A percentile compares a stretch with the other conserved stretches of the same genome.
phyloP scores from a whole-genome alignment of 2,797 vertebrate genomes.

The Telmatherina bonti region DNA sequence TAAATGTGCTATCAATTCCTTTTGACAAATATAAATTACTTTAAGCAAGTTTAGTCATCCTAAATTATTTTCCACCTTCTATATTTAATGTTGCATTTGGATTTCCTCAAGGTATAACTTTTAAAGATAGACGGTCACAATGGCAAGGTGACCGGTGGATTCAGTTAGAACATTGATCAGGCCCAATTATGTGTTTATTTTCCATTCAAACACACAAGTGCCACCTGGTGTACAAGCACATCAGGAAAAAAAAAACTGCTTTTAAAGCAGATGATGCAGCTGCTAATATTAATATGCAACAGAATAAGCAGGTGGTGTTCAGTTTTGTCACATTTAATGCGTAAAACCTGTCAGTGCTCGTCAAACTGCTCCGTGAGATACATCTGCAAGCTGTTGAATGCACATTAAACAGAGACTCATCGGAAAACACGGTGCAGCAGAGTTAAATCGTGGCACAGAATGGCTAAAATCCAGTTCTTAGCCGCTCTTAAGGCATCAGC shows the following conservation, averaged over 20 bases:
- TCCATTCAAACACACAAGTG: neutral
- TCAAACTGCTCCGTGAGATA: conserved; percentile 15
- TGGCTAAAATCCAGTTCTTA: neutral
- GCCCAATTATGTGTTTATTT: neutral
- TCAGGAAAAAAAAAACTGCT: conserved; percentile 4
- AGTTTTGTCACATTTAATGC: conserved; percentile 7
- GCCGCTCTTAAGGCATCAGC: conserved; percentile 20
- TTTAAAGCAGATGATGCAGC: conserved; percentile 2
- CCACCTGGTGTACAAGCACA: neutral
- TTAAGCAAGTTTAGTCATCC: too few relatives aligned
- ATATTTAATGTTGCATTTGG: neutral
- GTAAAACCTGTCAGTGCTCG: conserved; percentile 17
- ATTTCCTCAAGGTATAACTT: too few relatives aligned
- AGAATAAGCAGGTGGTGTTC: conserved; percentile 19
- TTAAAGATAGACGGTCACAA: neutral
- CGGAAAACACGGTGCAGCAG: neutral
- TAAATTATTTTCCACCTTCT: too few relatives aligned
- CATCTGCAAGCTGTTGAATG: conserved; percentile 20
- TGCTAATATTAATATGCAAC: conserved; percentile 5
- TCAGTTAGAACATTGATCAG: neutral
- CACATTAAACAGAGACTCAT: conserved; percentile 4
- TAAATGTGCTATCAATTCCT: too few relatives aligned
- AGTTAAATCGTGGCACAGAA: neutral
- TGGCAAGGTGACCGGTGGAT: neutral
- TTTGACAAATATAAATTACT: too few relatives aligned